Evolutionary conservation across 2,113 vertebrate genomes (phyloP).

Genomic region (Lichenostomus cassidix): DNA sequence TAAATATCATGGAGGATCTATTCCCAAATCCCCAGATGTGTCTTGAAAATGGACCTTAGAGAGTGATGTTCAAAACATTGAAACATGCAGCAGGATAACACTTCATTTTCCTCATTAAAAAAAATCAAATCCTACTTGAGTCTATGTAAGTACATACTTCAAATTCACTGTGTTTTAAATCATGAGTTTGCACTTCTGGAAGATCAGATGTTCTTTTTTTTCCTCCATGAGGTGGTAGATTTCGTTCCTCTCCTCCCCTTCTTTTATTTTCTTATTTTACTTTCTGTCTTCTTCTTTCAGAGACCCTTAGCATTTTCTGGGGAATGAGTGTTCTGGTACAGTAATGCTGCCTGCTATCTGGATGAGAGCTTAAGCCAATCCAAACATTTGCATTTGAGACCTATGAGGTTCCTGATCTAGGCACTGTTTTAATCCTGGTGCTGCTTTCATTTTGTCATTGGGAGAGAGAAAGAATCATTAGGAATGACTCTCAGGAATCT

Average conservation of each 20-base stretch:
- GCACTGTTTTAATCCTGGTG: neutral
- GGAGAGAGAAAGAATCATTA: neutral
- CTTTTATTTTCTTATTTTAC: neutral
- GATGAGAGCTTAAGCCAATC: neutral
- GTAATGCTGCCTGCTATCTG: neutral
- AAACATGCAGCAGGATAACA: neutral
- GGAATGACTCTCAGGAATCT: neutral
- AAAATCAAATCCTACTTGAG: neutral
- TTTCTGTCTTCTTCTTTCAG: neutral
- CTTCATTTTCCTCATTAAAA: neutral
- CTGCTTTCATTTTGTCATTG: neutral
- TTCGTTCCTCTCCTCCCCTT: accelerated
- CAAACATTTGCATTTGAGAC: neutral
- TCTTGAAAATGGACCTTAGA: neutral
- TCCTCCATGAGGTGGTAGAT: neutral
- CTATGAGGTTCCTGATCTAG: neutral
- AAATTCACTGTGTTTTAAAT: neutral
- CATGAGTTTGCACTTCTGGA: neutral
- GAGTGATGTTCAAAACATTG: neutral
- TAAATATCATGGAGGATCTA: neutral
- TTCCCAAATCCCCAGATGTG: neutral
- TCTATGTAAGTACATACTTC: neutral
- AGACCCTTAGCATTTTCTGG: neutral
- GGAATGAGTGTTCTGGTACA: neutral
- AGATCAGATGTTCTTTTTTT: neutral